Base-by-base conservation (phyloP, 2,888 invertebrate species). In the Charanyca ferruginea region DNA sequence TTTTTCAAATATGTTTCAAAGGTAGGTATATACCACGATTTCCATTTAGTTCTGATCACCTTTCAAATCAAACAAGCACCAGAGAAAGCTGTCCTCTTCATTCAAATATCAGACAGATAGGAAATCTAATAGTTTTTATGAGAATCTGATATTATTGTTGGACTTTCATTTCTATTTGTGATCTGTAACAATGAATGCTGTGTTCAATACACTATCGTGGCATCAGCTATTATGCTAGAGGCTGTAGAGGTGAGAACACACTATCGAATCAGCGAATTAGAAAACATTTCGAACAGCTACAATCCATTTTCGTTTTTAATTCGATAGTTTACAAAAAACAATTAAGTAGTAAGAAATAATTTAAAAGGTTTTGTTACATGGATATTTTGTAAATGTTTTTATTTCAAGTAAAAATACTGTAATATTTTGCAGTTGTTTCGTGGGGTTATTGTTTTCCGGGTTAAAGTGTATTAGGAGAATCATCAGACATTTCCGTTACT, bases 131-230 rank as follows among this genome's bases (percentile, higher is more conserved):
- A 68, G 53, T 69, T 77, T 79, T 73, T 67, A 78, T 73, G 54
- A 59, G 67, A 74, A 73, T 73, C 66, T 70, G 74, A 74, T 77
- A 77, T 68, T 73, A 71, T 64, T 64, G 65, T 76, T 67, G 62
- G 51, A 84, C 85, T 85, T 85, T 84, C 85, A 55, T 77, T 79
- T 81, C 63, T 72, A 52, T 75, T 79, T 76, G 55, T 52, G 57
- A 77, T 54, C 54, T 67, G 52, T 61, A 67, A 83, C 85, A 84
- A 84, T n/a, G n/a, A n/a, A n/a, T 78, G 78, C 67, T 49, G 38
- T 70, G 68, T 69, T 48, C 59, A 63, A 64, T 63, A 25, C 48
- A 51, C 74, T 85, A 84, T 85, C 85, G 71, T 11, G 25, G 49
- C 68, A 84, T 84, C 85, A 77, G 79, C 52, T 75, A 78, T 75